Evolutionary conservation across 92 coral and sea anemone species (phyloP).

Genomic region (Bergia puertoricense): DNA sequence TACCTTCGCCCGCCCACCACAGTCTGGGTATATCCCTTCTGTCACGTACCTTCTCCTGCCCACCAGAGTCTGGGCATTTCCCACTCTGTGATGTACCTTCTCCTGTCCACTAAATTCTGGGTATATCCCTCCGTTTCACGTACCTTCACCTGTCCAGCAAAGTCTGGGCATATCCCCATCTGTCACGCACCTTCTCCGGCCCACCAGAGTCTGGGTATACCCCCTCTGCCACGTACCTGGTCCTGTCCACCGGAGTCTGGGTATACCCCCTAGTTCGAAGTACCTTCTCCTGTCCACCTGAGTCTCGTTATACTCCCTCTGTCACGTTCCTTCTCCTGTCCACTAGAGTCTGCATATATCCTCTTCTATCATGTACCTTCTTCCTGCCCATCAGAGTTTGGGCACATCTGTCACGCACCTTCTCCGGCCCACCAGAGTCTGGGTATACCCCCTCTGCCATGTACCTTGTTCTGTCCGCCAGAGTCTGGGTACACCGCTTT

Average conservation of each 20-base stretch:
- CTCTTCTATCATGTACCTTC: background rate
- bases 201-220: background rate
- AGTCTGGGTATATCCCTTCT: background rate
- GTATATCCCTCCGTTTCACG: background rate
- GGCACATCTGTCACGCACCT: constrained; percentile 4
- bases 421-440: background rate
- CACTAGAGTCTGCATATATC: background rate
- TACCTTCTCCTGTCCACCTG: background rate
- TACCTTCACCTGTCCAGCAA: constrained; percentile 15
- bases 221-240: background rate
- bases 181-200: background rate
- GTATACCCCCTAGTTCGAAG: background rate
- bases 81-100: background rate
- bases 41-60: constrained; percentile 5
- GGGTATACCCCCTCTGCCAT: background rate
- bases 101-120: background rate
- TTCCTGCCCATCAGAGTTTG: background rate
- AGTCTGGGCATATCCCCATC: background rate
- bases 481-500: background rate
- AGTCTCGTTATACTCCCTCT: background rate
- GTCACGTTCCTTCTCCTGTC: background rate
- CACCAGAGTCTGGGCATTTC: background rate
- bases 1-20: constrained; percentile 15
- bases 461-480: background rate
- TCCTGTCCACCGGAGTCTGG: background rate